Evolutionary conservation across 1,140 invertebrate species (phyloP).

Genomic region (Heliothis subflexa): DNA sequence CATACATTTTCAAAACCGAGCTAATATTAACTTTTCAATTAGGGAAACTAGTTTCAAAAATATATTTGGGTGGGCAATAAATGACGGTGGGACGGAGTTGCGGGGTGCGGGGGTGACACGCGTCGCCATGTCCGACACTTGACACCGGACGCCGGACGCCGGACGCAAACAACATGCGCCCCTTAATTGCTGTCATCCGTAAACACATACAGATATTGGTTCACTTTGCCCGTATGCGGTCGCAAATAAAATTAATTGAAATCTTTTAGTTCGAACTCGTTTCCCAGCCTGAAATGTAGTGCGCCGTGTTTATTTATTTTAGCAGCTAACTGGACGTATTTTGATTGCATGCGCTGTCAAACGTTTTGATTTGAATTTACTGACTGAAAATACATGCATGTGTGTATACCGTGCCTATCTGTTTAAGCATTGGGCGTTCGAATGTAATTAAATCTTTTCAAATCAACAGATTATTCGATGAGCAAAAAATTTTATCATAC

Average conservation of each 20-base stretch:
- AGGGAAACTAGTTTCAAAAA: slow-evolving; percentile 25
- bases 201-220: slow-evolving; percentile 50
- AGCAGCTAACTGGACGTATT: neutral
- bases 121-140: slow-evolving; percentile 40
- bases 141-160: slow-evolving; percentile 57
- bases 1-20: neutral
- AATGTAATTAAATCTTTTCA: no score
- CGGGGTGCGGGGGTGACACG: slow-evolving; percentile 17
- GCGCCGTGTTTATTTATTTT: slow-evolving; percentile 9
- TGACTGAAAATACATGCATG: neutral
- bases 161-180: slow-evolving; percentile 63
- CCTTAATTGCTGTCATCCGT: slow-evolving; percentile 69
- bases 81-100: slow-evolving; percentile 17
- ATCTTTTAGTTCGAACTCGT: slow-evolving; percentile 12
- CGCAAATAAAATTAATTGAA: slow-evolving; percentile 42
- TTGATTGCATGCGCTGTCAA: slow-evolving; percentile 1
- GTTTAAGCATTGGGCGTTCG: no score
- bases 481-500: no score
- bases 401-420: no score
- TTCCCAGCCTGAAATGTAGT: neutral
- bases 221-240: slow-evolving; percentile 10
- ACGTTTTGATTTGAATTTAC: neutral
- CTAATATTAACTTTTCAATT: slow-evolving; percentile 41
- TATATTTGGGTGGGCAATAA: slow-evolving; percentile 15
- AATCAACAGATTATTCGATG: no score